A percentile compares a stretch with the other conserved stretches of the same genome.
Conservation (phyloP, 2,797 vertebrate species). For the Melanitta fusca region DNA sequence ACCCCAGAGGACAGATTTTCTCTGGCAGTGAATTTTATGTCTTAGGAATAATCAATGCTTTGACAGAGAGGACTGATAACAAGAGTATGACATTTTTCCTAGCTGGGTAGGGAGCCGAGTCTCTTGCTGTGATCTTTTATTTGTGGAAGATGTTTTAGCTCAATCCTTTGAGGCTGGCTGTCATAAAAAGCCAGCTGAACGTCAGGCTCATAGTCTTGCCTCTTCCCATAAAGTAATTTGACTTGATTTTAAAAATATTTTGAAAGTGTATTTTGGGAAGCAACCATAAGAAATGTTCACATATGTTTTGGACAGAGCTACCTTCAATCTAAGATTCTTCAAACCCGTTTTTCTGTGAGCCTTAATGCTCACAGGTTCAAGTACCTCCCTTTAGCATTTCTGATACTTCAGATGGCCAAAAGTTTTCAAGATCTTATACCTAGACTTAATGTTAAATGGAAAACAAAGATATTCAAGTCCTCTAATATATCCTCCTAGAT, state of each 20-base stretch:
- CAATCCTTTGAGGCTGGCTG: neutral
- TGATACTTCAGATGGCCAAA: neutral
- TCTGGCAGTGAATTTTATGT: neutral
- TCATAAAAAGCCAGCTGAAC: neutral
- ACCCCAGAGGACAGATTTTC: fast-evolving
- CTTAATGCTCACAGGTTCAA: neutral
- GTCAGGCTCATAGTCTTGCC: neutral
- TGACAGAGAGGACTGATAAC: neutral
- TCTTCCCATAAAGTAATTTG: neutral
- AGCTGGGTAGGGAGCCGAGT: fast-evolving
- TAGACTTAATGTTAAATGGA: neutral
- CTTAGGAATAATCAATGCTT: neutral
- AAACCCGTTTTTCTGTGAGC: neutral
- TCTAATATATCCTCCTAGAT: neutral
- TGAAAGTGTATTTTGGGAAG: neutral
- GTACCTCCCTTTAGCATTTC: neutral
- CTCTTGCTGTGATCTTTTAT: neutral
- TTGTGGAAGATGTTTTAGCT: neutral
- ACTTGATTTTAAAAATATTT: neutral
- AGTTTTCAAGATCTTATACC: neutral
- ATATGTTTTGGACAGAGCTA: neutral
- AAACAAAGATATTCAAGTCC: neutral
- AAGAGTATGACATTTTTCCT: neutral
- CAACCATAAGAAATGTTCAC: neutral
- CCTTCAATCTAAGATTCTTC: neutral